Conservation (phyloP, 2,888 invertebrate genomes). For the Cacoxenus indagator region DNA sequence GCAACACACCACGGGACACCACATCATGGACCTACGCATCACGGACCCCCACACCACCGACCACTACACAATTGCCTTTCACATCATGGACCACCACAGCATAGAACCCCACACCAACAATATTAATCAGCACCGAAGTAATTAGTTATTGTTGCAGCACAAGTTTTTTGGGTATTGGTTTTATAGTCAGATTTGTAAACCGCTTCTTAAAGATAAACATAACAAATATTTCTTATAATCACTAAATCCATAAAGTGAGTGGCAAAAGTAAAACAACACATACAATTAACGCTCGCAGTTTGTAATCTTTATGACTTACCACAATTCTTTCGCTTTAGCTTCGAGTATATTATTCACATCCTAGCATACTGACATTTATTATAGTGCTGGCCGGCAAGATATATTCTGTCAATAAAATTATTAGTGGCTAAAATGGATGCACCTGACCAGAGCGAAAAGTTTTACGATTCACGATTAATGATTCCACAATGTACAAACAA, state of each 20-base stretch:
- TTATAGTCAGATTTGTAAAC: no score
- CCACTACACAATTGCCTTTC: constrained; percentile 33
- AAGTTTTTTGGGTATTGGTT: no score
- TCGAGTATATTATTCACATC: not conserved
- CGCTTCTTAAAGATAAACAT: no score
- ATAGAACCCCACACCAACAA: not conserved
- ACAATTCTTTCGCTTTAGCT: no score
- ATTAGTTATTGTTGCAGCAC: no score
- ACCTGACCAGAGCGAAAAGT: not conserved
- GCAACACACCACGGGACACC: constrained; percentile 31
- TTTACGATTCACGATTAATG: not conserved
- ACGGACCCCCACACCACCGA: constrained; percentile 33
- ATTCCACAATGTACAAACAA: not conserved
- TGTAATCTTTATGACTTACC: no score
- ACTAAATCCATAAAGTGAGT: no score
- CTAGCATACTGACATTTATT: not conserved
- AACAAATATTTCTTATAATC: no score
- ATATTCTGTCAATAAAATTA: not conserved
- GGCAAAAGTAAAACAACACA: no score
- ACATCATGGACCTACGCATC: constrained; percentile 28
- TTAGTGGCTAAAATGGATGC: not conserved
- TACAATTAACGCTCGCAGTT: no score
- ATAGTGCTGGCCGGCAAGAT: not conserved
- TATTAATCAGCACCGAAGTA: not conserved
- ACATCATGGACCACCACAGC: constrained; percentile 32